Evolutionary conservation across 2,888 invertebrate genomes (phyloP).

Genomic region (Polietes domitor): DNA sequence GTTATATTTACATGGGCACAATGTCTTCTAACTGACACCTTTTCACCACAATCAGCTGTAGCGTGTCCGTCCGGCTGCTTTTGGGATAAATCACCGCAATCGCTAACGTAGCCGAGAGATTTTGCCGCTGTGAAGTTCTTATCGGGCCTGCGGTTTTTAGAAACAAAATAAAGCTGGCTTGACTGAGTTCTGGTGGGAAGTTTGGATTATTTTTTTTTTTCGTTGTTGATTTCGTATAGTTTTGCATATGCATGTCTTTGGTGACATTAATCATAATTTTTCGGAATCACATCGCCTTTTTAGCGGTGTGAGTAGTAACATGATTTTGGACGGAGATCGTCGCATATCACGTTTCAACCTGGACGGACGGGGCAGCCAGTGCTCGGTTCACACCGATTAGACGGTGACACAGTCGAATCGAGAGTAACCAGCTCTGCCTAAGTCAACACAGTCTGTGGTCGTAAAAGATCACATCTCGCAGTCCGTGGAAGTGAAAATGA

Average conservation of each 20-base stretch:
- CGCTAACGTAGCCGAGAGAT: not conserved
- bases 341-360: not conserved
- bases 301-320: not conserved
- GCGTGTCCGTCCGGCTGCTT: not conserved
- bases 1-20: no score
- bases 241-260: constrained; percentile 43
- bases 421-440: not conserved
- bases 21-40: not conserved
- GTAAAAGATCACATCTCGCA: not conserved
- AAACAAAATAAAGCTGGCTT: constrained; percentile 24
- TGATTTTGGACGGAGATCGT: not conserved
- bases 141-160: constrained; percentile 35
- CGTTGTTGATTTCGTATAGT: constrained; percentile 24
- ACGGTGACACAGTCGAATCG: not conserved
- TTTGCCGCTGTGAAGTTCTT: constrained; percentile 43
- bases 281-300: not conserved
- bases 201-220: constrained; percentile 28
- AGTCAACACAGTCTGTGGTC: constrained; percentile 5
- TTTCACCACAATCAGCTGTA: not conserved
- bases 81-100: constrained; percentile 18
- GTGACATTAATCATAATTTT: constrained; percentile 59
- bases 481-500: not conserved
- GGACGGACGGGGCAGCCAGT: not conserved
- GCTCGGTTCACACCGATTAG: not conserved
- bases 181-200: constrained; percentile 51